Evolutionary conservation across 2,888 invertebrate species (phyloP), one percentile per base, ranked within the genome.

Genomic region (Horisme vitalbata): DNA sequence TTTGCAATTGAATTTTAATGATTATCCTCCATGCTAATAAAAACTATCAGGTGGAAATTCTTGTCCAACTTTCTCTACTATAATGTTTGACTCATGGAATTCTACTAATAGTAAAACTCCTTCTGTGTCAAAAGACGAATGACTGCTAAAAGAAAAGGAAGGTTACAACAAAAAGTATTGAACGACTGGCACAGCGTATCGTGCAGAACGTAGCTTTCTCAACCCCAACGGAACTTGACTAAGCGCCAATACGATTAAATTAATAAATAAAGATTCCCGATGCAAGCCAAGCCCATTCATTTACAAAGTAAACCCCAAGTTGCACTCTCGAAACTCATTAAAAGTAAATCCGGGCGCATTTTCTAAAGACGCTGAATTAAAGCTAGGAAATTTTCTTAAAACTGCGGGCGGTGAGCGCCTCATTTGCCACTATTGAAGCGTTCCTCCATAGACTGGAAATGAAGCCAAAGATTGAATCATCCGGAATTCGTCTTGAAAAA

Each of bases 331-430:
- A 80, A 87, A 87, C 85, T 89, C 87, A 88, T 89, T 89, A 88
- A 88, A 88, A 87, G 83, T 83, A 85, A 86, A 88, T 86, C 85
- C 79, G 72, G 75, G 65, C 76, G 86, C 83, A 83, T 82, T 86
- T 86, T 86, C 83, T 77, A 83, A 83, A 86, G 88, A 84, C 83
- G 82, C 61, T 80, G 84, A 84, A 83, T 86, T 83, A 83, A 82
- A 71, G 75, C 75, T 80, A 75, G 80, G 80, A 79, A 79, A 80
- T 80, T 72, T 83, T 74, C 83, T 84, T 83, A 81, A 83, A 82
- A 80, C 80, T 82, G 77, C 72, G 67, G 75, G 75, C 75, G 70
- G 66, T 67, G 74, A 75, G 68, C 81, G 86, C 82, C 83, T 87
- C 85, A 85, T 87, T 87, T 87, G 84, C 82, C 68, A 83, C 85